Percentiles rank a stretch among this genome's conserved stretches.
phyloP scores from a whole-genome alignment of 2,797 vertebrate species.

The Periophthalmus magnuspinnatus region DNA sequence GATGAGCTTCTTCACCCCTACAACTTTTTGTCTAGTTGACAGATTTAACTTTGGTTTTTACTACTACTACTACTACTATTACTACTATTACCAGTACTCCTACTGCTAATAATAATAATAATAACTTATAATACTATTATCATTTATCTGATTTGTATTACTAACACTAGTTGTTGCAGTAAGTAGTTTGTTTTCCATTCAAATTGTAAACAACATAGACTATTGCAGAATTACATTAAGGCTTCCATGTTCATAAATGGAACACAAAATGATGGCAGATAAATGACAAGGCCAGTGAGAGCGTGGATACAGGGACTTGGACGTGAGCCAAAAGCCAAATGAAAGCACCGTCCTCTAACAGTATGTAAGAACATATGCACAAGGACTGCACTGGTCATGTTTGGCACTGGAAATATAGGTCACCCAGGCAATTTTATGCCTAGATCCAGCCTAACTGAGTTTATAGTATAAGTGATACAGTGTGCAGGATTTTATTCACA shows the following conservation, averaged over 20 bases:
- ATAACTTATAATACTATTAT: too few species aligned
- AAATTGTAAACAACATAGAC: neutral
- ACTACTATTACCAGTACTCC: too few species aligned
- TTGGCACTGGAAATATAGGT: slow-evolving; percentile 26
- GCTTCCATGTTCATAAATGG: slow-evolving; percentile 1
- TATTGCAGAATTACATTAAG: neutral
- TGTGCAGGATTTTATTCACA: neutral
- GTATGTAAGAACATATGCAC: slow-evolving; percentile 1
- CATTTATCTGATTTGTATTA: too few species aligned
- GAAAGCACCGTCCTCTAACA: neutral
- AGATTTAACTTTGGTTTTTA: too few species aligned
- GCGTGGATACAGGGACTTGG: slow-evolving; percentile 27
- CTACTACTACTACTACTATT: too few species aligned
- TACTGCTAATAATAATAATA: too few species aligned
- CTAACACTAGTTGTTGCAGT: too few species aligned
- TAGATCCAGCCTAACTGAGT: slow-evolving; percentile 10
- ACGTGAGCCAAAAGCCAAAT: slow-evolving; percentile 25
- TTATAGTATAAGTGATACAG: neutral
- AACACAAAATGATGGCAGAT: slow-evolving; percentile 19
- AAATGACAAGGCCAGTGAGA: slow-evolving; percentile 21
- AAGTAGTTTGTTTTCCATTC: too few species aligned
- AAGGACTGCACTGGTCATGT: slow-evolving; percentile 15
- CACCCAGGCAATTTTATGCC: slow-evolving; percentile 23
- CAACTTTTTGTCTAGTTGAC: too few species aligned
- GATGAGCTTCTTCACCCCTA: too few species aligned